Evolutionary conservation across 2,113 vertebrate species (phyloP), one percentile per base, ranked within the genome.

Genomic region (Cyprinodon brontotheroides): DNA sequence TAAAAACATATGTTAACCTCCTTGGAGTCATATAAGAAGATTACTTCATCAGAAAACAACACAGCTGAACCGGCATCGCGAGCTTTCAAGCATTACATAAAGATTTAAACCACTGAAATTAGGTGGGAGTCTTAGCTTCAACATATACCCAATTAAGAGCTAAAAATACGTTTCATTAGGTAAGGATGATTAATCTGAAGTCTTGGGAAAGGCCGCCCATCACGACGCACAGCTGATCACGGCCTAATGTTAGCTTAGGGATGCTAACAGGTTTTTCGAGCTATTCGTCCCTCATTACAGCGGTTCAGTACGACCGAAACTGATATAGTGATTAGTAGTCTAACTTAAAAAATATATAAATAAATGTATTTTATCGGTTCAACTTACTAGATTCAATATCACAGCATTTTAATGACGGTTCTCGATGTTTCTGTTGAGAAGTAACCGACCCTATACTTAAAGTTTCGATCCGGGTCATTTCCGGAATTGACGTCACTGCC

Each of bases 401-500:
- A 81, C 39, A 78, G n/a, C 76, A 78, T 84, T 79, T 80, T 75
- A 37, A 29, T 61, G 76, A 57, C 50, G 70, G 72, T 78, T 60
- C 59, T 83, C 76, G 85, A 74, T 68, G 71, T 63, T 80, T 88
- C 82, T 68, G 74, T 11, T 63, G 65, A 85, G 70, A 81, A 78
- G 80, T 80, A 82, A 75, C 76, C 67, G 72, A 75, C 14, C 71
- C 72, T 72, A 74, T 75, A 83, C 87, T 93, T 93, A 91, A 91
- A 91, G 92, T 93, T 93, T 79, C 89, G 70, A 92, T 93, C 87
- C 87, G 91, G 86, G 91, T 92, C 70, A 80, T 86, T 94, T 94
- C 93, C 94, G 93, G 92, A 61, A 43, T 6, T 73, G 65, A 94
- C 93, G 94, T 94, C 92, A 93, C 74, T 94, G 93, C 94, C 94